phyloP scores from a whole-genome alignment of 2,797 vertebrate species.

The Darevskia mixta region DNA sequence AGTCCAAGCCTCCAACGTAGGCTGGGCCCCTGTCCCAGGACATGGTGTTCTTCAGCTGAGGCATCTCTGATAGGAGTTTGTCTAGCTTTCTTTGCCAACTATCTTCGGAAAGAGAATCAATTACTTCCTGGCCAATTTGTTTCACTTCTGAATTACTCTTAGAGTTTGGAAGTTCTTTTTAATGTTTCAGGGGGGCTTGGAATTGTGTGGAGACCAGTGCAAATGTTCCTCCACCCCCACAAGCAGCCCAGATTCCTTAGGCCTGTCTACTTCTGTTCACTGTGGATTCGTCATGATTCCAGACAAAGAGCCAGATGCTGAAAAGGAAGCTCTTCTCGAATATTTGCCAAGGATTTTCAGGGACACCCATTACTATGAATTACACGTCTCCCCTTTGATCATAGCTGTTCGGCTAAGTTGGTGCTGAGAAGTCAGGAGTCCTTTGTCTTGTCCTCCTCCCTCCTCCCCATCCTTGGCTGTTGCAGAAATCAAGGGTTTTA shows the following conservation, averaged over 20 bases:
- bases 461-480: neutral
- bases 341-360: conserved; percentile 13
- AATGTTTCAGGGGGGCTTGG: neutral
- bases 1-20: neutral
- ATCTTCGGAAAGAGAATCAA: neutral
- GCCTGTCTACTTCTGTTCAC: neutral
- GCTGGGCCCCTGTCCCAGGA: too few relatives aligned
- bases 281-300: neutral
- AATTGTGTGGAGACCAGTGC: neutral
- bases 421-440: neutral
- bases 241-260: neutral
- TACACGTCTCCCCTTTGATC: conserved; percentile 25
- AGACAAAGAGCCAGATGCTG: neutral
- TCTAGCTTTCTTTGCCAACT: neutral
- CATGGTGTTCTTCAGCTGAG: neutral
- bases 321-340: neutral
- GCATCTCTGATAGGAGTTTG: neutral
- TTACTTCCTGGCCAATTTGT: too few relatives aligned
- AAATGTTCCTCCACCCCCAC: neutral
- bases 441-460: accelerated
- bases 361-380: conserved; percentile 22
- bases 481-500: conserved; percentile 41
- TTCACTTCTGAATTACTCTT: neutral
- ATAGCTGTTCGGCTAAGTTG: conserved; percentile 22
- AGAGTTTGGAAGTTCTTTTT: neutral